A percentile compares a stretch with the other conserved stretches of the same genome.
Conservation (phyloP, 1,140 invertebrate genomes). For the Pristionchus pacificus region DNA sequence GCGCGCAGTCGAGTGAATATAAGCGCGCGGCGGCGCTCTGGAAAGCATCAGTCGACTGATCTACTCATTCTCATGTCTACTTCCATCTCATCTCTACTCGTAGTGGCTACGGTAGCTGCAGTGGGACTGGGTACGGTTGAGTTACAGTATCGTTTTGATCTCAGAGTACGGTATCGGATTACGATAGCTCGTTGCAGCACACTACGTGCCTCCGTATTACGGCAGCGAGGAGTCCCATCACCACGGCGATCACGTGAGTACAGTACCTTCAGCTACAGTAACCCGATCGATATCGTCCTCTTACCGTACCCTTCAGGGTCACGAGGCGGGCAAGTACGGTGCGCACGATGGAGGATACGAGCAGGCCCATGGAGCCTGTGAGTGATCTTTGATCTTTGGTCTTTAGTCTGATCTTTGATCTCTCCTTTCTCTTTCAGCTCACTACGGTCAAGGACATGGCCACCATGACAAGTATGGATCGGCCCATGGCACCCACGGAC, state of each 20-base stretch:
- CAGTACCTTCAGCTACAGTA: background rate
- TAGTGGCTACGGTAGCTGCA: too few relatives aligned
- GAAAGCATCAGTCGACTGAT: too few relatives aligned
- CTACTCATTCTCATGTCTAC: too few relatives aligned
- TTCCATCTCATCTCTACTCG: too few relatives aligned
- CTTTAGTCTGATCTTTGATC: too few relatives aligned
- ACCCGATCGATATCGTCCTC: background rate
- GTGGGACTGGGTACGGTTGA: too few relatives aligned
- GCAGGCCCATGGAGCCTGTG: background rate
- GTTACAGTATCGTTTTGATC: too few relatives aligned
- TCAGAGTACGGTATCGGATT: too few relatives aligned
- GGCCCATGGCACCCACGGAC: slow-evolving; percentile 8
- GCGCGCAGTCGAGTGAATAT: too few relatives aligned
- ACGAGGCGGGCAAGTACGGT: slow-evolving; percentile 12
- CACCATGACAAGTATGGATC: background rate
- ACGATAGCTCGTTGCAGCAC: background rate
- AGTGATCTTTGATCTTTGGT: background rate
- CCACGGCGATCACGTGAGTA: background rate
- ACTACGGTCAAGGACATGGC: background rate
- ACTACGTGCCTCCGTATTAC: background rate
- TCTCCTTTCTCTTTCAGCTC: background rate
- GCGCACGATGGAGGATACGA: slow-evolving; percentile 4
- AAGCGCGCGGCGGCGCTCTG: too few relatives aligned
- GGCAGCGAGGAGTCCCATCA: background rate
- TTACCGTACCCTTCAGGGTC: too few relatives aligned